These are phyloP conservation scores for Melanotaenia duboulayi DNA, from an alignment of 2,113 vertebrate species.

Conservation along the genomic window DNA sequence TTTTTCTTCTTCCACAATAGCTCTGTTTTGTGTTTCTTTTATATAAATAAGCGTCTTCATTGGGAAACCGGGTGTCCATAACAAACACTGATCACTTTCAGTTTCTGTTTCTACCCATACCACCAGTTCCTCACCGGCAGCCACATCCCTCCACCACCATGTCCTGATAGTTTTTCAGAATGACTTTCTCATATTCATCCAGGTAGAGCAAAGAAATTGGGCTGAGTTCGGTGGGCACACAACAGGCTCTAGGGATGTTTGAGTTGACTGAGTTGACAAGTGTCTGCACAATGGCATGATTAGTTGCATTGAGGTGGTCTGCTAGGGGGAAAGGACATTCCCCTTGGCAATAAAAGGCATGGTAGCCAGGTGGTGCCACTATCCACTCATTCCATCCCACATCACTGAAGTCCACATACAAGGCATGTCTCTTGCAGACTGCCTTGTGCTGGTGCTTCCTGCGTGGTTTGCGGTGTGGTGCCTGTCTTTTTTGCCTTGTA, in stretches of 20 bases:
- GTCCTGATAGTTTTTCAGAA: constrained; percentile 99
- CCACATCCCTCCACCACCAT: constrained; percentile 99
- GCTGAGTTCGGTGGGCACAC: constrained; percentile 97
- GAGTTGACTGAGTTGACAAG: constrained; percentile 99
- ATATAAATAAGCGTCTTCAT: constrained; percentile 99
- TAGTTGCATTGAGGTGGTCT: constrained; percentile 98
- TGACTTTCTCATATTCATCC: constrained; percentile 98
- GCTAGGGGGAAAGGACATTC: constrained; percentile 97
- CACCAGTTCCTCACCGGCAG: constrained; percentile 86
- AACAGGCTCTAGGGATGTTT: constrained; percentile 98
- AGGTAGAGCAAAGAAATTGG: constrained; percentile 98
- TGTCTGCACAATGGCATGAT: constrained; percentile 98
- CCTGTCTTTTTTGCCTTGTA: constrained; percentile 93
- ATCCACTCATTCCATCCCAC: constrained; percentile 99
- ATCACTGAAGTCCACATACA: constrained; percentile 99
- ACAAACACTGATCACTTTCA: constrained; percentile 72
- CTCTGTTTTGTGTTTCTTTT: constrained; percentile 86
- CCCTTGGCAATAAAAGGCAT: constrained; percentile 98
- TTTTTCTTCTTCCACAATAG: constrained; percentile 90
- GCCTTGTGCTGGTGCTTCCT: constrained; percentile 91
- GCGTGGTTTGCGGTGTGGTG: constrained; percentile 87
- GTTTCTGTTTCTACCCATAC: constrained; percentile 33
- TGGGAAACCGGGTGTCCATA: constrained; percentile 94
- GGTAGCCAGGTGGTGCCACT: constrained; percentile 96
- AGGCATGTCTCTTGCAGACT: constrained; percentile 93